Base-by-base conservation (phyloP, 2,797 vertebrate genomes). In the Sebastes paucispinis region DNA sequence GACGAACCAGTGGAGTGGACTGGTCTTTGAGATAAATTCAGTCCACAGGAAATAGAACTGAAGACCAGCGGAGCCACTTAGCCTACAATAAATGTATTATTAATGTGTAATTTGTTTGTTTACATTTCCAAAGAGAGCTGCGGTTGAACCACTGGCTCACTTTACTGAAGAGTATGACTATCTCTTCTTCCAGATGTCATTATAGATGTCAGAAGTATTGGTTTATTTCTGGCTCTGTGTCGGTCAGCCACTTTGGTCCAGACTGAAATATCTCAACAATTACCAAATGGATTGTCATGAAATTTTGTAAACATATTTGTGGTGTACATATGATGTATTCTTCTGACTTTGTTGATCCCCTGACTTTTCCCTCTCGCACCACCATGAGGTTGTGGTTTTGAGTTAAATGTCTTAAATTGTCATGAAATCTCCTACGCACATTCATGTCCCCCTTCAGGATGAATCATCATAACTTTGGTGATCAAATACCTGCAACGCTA, bases 101-200 rank as follows among this genome's bases (percentile, higher is more conserved):
- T 76, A 55, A 74, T 75, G 36, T 69, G 32, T 5, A 67, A 52
- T 55, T 73, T 70, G 66, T 73, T 81, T 74, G 29, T 82, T 82
- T 16, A 47, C 43, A 55, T 82, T 74, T 75, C 16, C n/a, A 64
- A 75, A 59, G 10, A 63, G n/a, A 58, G 64, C 50, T 66, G 32
- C 3, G 3, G 47, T 70, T 73, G 74, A 80, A 66, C 57, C 47
- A 6, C 22, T 36, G 68, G 50, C 16, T 31, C 54, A 18, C 20
- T 25, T 9, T 18, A n/a, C 20, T 9, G 11, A 25, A 31, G 11
- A 55, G 18, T 27, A 10, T 0, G 6, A 34, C 34, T 69, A 16
- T 57, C 22, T 13, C 20, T n/a, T 11, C 4, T 69, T 16, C 6
- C 5, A n/a, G 12, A 32, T 54, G 12, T 24, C 47, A 24, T 68